These are phyloP conservation scores for Pontoporia blainvillei DNA, from an alignment of 2,113 vertebrate genomes.

Conservation along the genomic window DNA sequence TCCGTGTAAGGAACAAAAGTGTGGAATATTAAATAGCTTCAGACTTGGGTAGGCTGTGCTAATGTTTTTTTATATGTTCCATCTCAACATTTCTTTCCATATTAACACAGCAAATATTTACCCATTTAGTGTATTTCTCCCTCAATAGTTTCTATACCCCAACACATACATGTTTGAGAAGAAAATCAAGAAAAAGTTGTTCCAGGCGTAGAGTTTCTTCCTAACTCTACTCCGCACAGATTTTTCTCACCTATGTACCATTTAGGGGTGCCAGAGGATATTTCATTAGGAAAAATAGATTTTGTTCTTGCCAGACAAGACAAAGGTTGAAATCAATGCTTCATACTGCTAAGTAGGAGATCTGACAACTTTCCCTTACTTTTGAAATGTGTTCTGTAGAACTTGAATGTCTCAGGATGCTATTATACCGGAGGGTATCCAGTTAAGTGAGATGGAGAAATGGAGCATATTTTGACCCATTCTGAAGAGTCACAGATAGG, in stretches of 20 bases:
- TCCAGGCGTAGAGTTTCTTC: not conserved
- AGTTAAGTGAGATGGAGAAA: not conserved
- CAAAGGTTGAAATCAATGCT: not conserved
- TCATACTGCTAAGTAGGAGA: not conserved
- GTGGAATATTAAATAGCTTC: not conserved
- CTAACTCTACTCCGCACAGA: not conserved
- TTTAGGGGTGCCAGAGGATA: not conserved
- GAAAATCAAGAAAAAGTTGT: not conserved
- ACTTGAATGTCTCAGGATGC: not conserved
- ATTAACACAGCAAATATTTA: not conserved
- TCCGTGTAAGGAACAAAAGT: not conserved
- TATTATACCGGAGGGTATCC: not conserved
- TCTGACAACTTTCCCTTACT: not conserved
- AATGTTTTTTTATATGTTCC: not conserved
- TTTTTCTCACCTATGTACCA: not conserved
- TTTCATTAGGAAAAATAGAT: slow-evolving; percentile 14
- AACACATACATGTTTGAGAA: not conserved
- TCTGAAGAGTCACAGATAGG: not conserved
- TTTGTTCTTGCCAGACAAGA: not conserved
- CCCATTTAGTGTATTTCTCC: not conserved
- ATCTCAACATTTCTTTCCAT: not conserved
- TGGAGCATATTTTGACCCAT: not conserved
- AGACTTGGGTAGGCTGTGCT: not conserved
- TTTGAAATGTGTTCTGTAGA: not conserved
- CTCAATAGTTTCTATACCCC: not conserved